Percentiles rank a stretch among this genome's conserved stretches.
Conservation (phyloP, 2,113 vertebrate species). For the Lota lota region DNA sequence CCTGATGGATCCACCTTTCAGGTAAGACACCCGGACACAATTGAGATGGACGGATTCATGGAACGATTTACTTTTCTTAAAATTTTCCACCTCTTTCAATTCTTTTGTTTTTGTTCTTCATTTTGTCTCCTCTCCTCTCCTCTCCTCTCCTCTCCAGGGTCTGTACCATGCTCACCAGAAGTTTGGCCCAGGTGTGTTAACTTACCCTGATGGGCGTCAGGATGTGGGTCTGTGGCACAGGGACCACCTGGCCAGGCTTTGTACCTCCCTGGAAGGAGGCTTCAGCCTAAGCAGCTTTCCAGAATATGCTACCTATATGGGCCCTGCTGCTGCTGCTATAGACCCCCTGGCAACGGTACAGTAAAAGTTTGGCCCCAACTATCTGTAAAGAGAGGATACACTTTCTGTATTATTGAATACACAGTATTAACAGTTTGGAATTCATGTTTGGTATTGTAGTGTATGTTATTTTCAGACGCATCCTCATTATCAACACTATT, state of each 20-base stretch:
- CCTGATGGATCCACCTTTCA: constrained; percentile 74
- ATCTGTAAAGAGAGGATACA: too few species aligned
- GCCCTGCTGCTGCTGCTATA: background rate
- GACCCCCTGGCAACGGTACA: constrained; percentile 28
- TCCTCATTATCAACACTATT: too few species aligned
- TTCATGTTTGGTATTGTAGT: too few species aligned
- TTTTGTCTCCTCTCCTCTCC: background rate
- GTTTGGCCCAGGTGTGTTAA: constrained; percentile 81
- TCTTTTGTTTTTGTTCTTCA: background rate
- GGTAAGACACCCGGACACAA: constrained; percentile 54
- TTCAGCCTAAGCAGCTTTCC: constrained; percentile 71
- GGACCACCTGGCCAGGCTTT: constrained; percentile 74
- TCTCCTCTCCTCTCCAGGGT: constrained; percentile 68
- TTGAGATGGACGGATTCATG: too few species aligned
- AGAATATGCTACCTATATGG: constrained; percentile 52
- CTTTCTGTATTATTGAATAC: too few species aligned
- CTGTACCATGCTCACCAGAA: constrained; percentile 77
- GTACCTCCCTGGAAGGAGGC: constrained; percentile 44
- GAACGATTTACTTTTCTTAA: background rate
- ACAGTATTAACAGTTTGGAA: too few species aligned
- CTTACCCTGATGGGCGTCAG: constrained; percentile 69
- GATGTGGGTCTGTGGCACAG: constrained; percentile 83
- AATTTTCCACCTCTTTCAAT: too few species aligned
- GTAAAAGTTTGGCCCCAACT: too few species aligned
- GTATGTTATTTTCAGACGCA: too few species aligned